phyloP scores from a whole-genome alignment of 2,797 vertebrate species.

The Sebastes taczanowskii region DNA sequence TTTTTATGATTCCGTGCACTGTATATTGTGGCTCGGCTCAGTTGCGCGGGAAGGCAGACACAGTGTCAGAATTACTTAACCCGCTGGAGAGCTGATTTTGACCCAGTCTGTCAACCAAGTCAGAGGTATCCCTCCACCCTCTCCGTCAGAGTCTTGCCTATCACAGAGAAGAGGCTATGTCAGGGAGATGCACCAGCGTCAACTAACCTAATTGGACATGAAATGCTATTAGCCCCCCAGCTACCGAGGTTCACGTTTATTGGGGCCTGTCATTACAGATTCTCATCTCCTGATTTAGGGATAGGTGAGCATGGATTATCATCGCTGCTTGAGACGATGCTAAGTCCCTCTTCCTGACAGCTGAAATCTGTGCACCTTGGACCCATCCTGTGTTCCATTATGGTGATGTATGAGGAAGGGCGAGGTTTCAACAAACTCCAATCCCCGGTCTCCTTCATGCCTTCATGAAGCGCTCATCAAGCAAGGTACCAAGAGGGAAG shows the following conservation, averaged over 20 bases:
- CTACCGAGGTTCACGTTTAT: slow-evolving; percentile 73
- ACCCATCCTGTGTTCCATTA: slow-evolving; percentile 32
- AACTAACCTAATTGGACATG: slow-evolving; percentile 78
- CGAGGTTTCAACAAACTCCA: slow-evolving; percentile 16
- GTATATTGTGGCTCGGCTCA: slow-evolving; percentile 38
- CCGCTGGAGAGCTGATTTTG: slow-evolving; percentile 63
- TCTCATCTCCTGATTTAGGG: slow-evolving; percentile 64
- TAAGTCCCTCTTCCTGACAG: slow-evolving; percentile 38
- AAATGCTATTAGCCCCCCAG: slow-evolving; percentile 80
- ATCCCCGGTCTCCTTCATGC: slow-evolving; percentile 28
- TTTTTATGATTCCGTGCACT: slow-evolving; percentile 37
- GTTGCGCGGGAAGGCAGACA: slow-evolving; percentile 55
- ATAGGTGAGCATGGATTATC: slow-evolving; percentile 59
- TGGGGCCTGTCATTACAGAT: slow-evolving; percentile 76
- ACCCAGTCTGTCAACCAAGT: slow-evolving; percentile 66
- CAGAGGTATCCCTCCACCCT: slow-evolving; percentile 43
- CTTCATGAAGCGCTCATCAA: slow-evolving; percentile 36
- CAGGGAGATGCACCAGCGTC: slow-evolving; percentile 50
- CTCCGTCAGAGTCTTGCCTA: slow-evolving; percentile 32
- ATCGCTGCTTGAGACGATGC: slow-evolving; percentile 37
- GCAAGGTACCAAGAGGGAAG: slow-evolving; percentile 20
- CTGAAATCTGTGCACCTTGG: slow-evolving; percentile 44
- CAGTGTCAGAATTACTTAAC: slow-evolving; percentile 70
- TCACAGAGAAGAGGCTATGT: slow-evolving; percentile 53
- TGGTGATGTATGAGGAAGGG: slow-evolving; percentile 25